Base-by-base conservation (phyloP, 2,888 invertebrate species). In the Chromoteleia sp. region DNA sequence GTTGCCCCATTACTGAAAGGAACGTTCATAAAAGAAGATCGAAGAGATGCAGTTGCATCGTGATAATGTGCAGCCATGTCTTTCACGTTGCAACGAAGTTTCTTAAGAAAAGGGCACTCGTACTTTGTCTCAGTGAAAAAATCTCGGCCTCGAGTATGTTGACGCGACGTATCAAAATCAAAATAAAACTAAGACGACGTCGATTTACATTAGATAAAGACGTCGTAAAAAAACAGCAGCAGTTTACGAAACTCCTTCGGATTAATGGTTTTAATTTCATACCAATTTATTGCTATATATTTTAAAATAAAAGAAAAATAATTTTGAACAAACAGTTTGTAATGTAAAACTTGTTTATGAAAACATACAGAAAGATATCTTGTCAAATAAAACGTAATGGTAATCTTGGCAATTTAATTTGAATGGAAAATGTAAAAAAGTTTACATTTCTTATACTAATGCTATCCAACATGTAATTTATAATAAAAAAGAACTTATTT, bases 51-150 rank as follows among this genome's bases (percentile, higher is more conserved):
- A 25, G 25, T 41, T 41, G 59, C 65, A 50, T 50, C 50, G 50
- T 12, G 30, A 63, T 65, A 50, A 45, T 21, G 12, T 39, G n/a
- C 48, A 19, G 10, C 33, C 33, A 14, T n/a, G n/a, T 3, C 1
- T n/a, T 39, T 39, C 10, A 14, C 10, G 14, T 39, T 2, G 14
- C 39, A 14, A 39, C 39, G 8, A 43, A 43, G 17, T 43, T 17
- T 45, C 52, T 15, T 39, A 29, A 52, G 50, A 65, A 52, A 52
- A 25, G 41, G 19, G 25, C 67, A 67, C 29, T 67, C 41, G 12
- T 36, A 21, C 15, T 8, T 65, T 65, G 65, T 39, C 21, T 25
- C 39, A 7, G 14, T 25, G 14, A 21, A 36, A 50, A 21, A 29
- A 14, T 41, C 54, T 0, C n/a, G 14, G 6, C 29, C 30, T 61